Conservation (phyloP, 2,888 invertebrate species). For the Xylocampa areola region DNA sequence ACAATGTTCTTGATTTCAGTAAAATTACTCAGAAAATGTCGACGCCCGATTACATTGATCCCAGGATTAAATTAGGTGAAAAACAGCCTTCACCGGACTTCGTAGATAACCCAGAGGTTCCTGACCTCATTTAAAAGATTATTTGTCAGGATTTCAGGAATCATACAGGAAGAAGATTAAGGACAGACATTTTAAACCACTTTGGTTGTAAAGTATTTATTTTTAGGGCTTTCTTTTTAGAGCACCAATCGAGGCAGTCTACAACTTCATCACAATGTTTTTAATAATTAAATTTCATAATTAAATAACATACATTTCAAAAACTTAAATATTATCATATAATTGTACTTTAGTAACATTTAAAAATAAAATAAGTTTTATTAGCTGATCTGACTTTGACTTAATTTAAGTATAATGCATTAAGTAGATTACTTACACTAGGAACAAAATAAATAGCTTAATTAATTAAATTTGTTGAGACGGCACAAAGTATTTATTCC, state of each 20-base stretch:
- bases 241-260: slow-evolving; percentile 32
- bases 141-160: too few relatives aligned
- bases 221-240: slow-evolving; percentile 5
- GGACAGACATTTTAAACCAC: background rate
- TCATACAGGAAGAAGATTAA: too few relatives aligned
- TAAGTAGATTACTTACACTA: slow-evolving; percentile 29
- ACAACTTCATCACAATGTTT: slow-evolving; percentile 1
- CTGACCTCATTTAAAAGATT: slow-evolving; percentile 88
- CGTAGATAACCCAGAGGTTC: slow-evolving; percentile 91
- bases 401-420: slow-evolving; percentile 6
- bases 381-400: slow-evolving; percentile 11
- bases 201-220: slow-evolving; percentile 10
- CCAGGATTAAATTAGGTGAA: slow-evolving; percentile 72
- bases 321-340: background rate
- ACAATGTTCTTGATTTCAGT: slow-evolving; percentile 89
- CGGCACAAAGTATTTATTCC: slow-evolving; percentile 17
- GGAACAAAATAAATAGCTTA: slow-evolving; percentile 47
- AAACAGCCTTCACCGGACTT: slow-evolving; percentile 82
- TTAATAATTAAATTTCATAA: background rate
- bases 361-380: slow-evolving; percentile 4
- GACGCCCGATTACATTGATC: slow-evolving; percentile 67
- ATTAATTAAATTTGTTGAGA: slow-evolving; percentile 26
- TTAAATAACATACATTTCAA: background rate
- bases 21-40: slow-evolving; percentile 78
- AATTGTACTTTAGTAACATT: slow-evolving; percentile 10